These are phyloP conservation scores for Noctilio leporinus DNA, from an alignment of 2,113 vertebrate species.

Conservation along the genomic window DNA sequence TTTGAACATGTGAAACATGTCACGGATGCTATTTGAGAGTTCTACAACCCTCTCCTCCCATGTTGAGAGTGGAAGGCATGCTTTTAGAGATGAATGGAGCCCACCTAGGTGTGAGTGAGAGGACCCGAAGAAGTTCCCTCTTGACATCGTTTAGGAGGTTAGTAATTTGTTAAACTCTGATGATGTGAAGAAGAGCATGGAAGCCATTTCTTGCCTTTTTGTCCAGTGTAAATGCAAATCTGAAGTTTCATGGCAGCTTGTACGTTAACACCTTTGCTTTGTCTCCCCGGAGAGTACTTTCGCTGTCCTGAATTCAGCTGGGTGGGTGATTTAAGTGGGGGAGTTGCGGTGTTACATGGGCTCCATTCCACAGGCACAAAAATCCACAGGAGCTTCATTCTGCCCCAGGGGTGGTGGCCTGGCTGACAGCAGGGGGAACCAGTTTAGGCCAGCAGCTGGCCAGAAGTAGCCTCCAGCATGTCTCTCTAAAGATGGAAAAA, in stretches of 20 bases:
- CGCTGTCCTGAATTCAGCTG: slow-evolving; percentile 78
- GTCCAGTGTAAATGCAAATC: slow-evolving; percentile 85
- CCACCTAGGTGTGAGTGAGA: slow-evolving; percentile 70
- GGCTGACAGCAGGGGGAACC: slow-evolving; percentile 7
- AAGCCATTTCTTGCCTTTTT: slow-evolving; percentile 76
- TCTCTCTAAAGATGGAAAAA: slow-evolving; percentile 64
- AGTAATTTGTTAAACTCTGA: slow-evolving; percentile 77
- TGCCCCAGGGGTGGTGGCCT: background rate
- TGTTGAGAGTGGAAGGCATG: slow-evolving; percentile 61
- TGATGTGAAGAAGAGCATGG: slow-evolving; percentile 71
- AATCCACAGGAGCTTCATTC: slow-evolving; percentile 4
- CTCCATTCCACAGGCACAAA: slow-evolving; percentile 29
- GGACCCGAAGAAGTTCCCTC: slow-evolving; percentile 66
- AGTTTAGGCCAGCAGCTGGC: slow-evolving; percentile 51
- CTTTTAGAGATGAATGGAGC: slow-evolving; percentile 73
- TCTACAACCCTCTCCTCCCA: slow-evolving; percentile 59
- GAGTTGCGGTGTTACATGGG: slow-evolving; percentile 65
- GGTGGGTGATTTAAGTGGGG: slow-evolving; percentile 69
- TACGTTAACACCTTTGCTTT: slow-evolving; percentile 77
- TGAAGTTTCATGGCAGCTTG: slow-evolving; percentile 80
- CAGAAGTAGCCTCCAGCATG: slow-evolving; percentile 55
- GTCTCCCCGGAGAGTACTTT: slow-evolving; percentile 80
- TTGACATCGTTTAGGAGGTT: slow-evolving; percentile 76
- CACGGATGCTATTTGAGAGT: slow-evolving; percentile 43
- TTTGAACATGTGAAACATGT: slow-evolving; percentile 53